Evolutionary conservation across 2,113 vertebrate genomes (phyloP).

Genomic region (Macrotus californicus): DNA sequence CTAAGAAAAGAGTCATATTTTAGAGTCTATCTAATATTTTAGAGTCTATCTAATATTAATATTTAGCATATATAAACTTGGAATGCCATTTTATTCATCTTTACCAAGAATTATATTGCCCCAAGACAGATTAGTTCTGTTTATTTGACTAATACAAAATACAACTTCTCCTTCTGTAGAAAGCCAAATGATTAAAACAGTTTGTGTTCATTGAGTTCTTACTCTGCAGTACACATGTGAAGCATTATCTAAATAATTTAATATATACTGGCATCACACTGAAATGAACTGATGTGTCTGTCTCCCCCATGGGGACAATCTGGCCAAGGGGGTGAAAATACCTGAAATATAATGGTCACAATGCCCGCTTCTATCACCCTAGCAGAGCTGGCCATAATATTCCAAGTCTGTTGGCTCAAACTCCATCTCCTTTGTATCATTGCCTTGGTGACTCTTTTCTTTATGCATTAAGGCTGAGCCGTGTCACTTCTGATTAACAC

Average conservation of each 20-base stretch:
- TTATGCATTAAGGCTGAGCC: not conserved
- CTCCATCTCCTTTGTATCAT: not conserved
- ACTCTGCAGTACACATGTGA: not conserved
- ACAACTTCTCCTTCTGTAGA: not conserved
- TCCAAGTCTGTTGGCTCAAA: not conserved
- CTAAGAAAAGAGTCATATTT: not conserved
- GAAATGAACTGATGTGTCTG: not conserved
- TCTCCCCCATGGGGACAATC: not conserved
- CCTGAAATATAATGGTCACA: not conserved
- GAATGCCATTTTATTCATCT: not conserved
- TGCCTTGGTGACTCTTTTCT: not conserved
- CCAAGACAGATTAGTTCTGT: not conserved
- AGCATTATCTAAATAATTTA: not conserved
- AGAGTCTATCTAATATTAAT: not conserved
- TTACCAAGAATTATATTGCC: not conserved
- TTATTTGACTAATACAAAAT: not conserved
- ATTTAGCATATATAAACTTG: not conserved
- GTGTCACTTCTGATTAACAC: constrained; percentile 51
- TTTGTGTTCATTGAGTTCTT: not conserved
- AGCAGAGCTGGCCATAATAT: not conserved
- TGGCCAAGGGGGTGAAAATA: not conserved
- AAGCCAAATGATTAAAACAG: not conserved
- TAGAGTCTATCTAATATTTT: not conserved
- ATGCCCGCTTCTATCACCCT: rapidly evolving
- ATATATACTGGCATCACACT: not conserved